Conservation (phyloP, 2,888 invertebrate genomes). For the Meiosimyza decipiens region DNA sequence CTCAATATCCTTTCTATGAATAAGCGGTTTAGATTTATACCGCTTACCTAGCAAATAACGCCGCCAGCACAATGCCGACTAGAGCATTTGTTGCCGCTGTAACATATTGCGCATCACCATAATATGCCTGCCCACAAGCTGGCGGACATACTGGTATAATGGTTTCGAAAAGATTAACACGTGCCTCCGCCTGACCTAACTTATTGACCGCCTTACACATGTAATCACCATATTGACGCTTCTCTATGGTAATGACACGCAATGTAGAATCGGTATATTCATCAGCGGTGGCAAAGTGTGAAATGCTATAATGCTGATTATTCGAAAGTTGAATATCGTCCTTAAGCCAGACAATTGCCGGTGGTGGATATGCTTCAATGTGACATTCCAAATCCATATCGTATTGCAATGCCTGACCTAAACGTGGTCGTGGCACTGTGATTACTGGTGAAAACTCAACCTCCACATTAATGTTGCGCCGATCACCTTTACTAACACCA, state of each 20-base stretch:
- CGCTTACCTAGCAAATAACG: slow-evolving; percentile 66
- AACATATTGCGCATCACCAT: slow-evolving; percentile 61
- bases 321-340: slow-evolving; percentile 84
- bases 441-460: slow-evolving; percentile 92
- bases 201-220: slow-evolving; percentile 90
- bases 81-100: slow-evolving; percentile 68
- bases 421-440: slow-evolving; percentile 82
- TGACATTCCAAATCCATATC: slow-evolving; percentile 96
- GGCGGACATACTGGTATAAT: slow-evolving; percentile 94
- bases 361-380: slow-evolving; percentile 94
- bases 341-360: slow-evolving; percentile 91
- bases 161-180: slow-evolving; percentile 87
- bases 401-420: slow-evolving; percentile 89
- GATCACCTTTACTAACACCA: slow-evolving; percentile 85
- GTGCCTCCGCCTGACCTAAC: slow-evolving; percentile 82
- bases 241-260: slow-evolving; percentile 90
- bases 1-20: slow-evolving; percentile 27
- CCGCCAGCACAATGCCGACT: slow-evolving; percentile 67
- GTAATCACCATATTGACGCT: slow-evolving; percentile 87
- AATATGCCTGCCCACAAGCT: slow-evolving; percentile 75
- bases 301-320: slow-evolving; percentile 91
- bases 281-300: slow-evolving; percentile 91
- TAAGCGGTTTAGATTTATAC: slow-evolving; percentile 27
- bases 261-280: slow-evolving; percentile 92
- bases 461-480: slow-evolving; percentile 88